These are phyloP conservation scores for Oedothorax gibbosus DNA, from an alignment of 1,140 invertebrate species.

Conservation along the genomic window DNA sequence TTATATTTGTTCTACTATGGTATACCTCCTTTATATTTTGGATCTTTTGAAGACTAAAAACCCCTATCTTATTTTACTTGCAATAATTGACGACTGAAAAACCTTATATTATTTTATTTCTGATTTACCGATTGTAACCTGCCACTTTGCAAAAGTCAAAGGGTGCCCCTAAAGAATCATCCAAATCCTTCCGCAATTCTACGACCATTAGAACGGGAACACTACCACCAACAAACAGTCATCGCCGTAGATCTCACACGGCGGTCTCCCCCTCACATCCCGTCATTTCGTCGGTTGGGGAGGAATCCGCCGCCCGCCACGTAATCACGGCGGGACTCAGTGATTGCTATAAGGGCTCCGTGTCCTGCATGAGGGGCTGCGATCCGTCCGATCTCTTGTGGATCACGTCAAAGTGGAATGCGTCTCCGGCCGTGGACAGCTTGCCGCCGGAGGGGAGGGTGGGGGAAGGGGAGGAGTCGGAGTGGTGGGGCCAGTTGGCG, in stretches of 20 bases:
- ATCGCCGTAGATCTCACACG: conserved; percentile 8
- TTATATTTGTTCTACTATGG: too few relatives aligned
- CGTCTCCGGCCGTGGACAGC: conserved; percentile 2
- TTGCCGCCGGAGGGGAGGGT: conserved; percentile 1
- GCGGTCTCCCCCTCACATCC: conserved; percentile 45
- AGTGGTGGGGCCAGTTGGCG: conserved; percentile 27
- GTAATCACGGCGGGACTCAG: conserved; percentile 18
- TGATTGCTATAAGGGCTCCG: conserved; percentile 62
- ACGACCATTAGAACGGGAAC: neutral
- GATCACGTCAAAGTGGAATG: conserved; percentile 58
- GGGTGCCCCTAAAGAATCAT: too few relatives aligned
- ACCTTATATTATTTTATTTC: too few relatives aligned
- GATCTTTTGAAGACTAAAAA: too few relatives aligned
- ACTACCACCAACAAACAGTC: neutral
- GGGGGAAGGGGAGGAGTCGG: conserved; percentile 46
- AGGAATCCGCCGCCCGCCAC: conserved; percentile 34
- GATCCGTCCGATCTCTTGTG: conserved; percentile 56
- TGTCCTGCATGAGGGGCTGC: conserved; percentile 61
- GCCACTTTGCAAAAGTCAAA: too few relatives aligned
- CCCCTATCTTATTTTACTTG: too few relatives aligned
- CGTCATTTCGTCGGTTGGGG: conserved; percentile 18
- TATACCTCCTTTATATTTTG: too few relatives aligned
- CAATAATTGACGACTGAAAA: too few relatives aligned
- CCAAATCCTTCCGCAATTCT: too few relatives aligned
- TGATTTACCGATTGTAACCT: too few relatives aligned